phyloP scores from a whole-genome alignment of 53 echinoderm and acorn worm species.

The Apostichopus leukothele region DNA sequence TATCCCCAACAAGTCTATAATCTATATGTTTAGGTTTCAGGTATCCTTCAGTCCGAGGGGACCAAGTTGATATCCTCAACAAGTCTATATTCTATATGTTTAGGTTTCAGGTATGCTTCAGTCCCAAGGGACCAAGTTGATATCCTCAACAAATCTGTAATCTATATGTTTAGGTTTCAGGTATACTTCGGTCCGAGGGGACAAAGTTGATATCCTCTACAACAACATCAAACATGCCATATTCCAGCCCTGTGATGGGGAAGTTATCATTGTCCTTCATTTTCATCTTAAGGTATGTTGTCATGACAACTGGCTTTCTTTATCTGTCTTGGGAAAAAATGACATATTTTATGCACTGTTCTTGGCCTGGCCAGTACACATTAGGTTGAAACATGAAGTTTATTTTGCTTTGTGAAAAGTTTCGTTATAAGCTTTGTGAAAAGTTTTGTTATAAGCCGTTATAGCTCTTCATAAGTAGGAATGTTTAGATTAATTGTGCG shows the following conservation, averaged over 20 bases:
- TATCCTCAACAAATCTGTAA: constrained; percentile 70
- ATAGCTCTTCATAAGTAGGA: too few relatives aligned
- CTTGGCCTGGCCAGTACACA: neutral
- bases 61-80: constrained; percentile 93
- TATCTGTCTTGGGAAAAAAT: neutral
- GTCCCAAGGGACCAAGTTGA: constrained; percentile 94
- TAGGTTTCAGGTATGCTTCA: constrained; percentile 95
- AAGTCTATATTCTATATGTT: constrained; percentile 14
- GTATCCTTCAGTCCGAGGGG: constrained; percentile 89
- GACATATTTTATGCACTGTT: neutral
- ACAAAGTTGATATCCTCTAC: constrained; percentile 95
- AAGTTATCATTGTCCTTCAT: constrained; percentile 97
- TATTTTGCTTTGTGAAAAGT: too few relatives aligned
- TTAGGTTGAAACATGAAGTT: neutral
- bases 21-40: constrained; percentile 70
- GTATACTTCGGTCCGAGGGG: constrained; percentile 92
- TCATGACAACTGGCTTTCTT: neutral
- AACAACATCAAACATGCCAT: constrained; percentile 98
- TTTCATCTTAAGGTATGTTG: constrained; percentile 90
- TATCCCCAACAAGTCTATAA: constrained; percentile 68
- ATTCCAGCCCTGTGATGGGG: constrained; percentile 96
- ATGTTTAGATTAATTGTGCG: too few relatives aligned
- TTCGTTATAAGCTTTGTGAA: too few relatives aligned
- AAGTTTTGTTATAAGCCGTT: too few relatives aligned
- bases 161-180: constrained; percentile 71